Percentiles rank a stretch among this genome's conserved stretches.
phyloP scores from a whole-genome alignment of 1,140 invertebrate species.

The Thaumatotibia leucotreta region DNA sequence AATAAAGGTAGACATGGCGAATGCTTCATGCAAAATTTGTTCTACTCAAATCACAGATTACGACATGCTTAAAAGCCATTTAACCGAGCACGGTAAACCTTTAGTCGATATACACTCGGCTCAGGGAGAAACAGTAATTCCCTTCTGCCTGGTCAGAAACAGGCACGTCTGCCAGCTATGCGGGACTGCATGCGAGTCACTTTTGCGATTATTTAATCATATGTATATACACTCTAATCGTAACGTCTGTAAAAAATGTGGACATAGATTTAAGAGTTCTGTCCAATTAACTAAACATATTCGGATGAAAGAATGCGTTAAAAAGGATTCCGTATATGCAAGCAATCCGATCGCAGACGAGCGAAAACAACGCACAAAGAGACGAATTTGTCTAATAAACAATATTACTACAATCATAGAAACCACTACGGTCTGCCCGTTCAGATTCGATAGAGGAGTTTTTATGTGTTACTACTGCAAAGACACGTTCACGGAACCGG shows the following conservation, averaged over 20 bases:
- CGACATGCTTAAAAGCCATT: background rate
- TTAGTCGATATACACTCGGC: background rate
- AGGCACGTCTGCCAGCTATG: background rate
- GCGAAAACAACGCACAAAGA: slow-evolving; percentile 30
- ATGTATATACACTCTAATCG: background rate
- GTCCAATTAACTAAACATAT: background rate
- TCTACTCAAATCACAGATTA: background rate
- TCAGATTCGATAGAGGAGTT: slow-evolving; percentile 61
- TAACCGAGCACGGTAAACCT: background rate
- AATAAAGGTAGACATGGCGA: background rate
- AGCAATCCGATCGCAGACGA: slow-evolving; percentile 23
- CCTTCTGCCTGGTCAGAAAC: background rate
- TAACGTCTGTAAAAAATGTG: background rate
- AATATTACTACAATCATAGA: slow-evolving; percentile 56
- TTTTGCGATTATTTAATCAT: background rate
- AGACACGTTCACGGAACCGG: slow-evolving; percentile 53
- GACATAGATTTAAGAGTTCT: background rate
- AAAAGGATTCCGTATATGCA: background rate
- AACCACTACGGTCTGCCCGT: slow-evolving; percentile 56
- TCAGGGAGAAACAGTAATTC: background rate
- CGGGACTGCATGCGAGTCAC: background rate
- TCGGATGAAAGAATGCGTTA: background rate
- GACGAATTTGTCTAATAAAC: slow-evolving; percentile 49
- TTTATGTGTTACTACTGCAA: slow-evolving; percentile 64
- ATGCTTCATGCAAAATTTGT: background rate